Evolutionary conservation across 1,140 invertebrate genomes (phyloP).

Genomic region (Drosophila pruinosa): DNA sequence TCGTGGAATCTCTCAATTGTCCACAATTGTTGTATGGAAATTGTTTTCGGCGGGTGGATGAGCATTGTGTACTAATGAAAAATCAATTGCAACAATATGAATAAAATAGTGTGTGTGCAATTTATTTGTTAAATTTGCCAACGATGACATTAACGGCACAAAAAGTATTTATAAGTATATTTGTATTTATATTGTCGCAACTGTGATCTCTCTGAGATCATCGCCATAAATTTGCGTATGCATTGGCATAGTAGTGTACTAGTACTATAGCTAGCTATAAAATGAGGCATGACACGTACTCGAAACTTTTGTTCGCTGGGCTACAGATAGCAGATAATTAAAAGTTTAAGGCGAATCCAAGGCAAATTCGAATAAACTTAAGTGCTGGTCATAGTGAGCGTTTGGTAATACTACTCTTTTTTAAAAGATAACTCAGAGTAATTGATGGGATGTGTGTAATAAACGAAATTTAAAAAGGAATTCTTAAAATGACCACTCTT

Average conservation of each 20-base stretch:
- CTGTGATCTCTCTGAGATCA: conserved; percentile 71
- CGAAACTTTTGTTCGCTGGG: background rate
- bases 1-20: conserved; percentile 17
- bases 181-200: conserved; percentile 28
- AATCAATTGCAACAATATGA: conserved; percentile 54
- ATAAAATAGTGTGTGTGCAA: conserved; percentile 37
- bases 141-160: conserved; percentile 32
- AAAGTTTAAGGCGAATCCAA: conserved; percentile 40
- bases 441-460: too few relatives aligned
- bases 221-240: conserved; percentile 39
- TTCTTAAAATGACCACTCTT: too few relatives aligned
- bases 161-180: conserved; percentile 29
- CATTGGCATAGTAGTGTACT: background rate
- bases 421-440: too few relatives aligned
- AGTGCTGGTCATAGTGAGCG: too few relatives aligned
- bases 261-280: background rate
- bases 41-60: conserved; percentile 15
- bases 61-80: background rate
- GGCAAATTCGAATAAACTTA: background rate
- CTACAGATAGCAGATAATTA: background rate
- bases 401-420: too few relatives aligned
- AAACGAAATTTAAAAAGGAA: too few relatives aligned
- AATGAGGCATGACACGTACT: conserved; percentile 13
- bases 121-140: conserved; percentile 51
- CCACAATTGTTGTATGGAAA: conserved; percentile 36